Evolutionary conservation across 2,888 invertebrate species (phyloP).

Genomic region (Dastarcus helophoroides): DNA sequence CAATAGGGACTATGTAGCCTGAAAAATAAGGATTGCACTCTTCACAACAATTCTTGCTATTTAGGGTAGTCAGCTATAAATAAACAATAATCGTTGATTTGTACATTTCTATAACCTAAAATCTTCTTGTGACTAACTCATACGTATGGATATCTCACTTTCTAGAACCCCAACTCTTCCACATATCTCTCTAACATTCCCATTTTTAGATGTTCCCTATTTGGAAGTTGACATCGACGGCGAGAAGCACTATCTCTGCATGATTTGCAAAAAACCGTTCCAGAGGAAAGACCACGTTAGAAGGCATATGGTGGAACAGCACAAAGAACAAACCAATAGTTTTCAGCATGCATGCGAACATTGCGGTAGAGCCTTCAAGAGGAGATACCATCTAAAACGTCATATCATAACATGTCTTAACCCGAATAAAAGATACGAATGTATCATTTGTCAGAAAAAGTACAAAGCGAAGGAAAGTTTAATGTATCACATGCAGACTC

Average conservation of each 20-base stretch:
- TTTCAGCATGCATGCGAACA: conserved; percentile 10
- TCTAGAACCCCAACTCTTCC: no score
- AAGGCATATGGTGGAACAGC: conserved; percentile 12
- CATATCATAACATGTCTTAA: conserved; percentile 5
- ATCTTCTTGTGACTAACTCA: no score
- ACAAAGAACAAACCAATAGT: conserved; percentile 8
- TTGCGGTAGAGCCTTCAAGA: conserved; percentile 15
- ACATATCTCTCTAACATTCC: neutral
- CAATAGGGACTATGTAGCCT: no score
- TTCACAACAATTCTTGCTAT: no score
- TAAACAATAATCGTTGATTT: no score
- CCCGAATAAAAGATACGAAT: neutral
- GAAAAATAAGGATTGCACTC: no score
- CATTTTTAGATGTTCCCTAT: neutral
- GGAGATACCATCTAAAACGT: conserved; percentile 14
- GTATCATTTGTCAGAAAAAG: conserved; percentile 1
- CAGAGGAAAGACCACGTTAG: conserved; percentile 48
- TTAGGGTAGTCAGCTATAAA: no score
- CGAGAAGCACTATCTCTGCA: conserved; percentile 48
- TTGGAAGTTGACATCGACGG: neutral
- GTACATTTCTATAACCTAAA: no score
- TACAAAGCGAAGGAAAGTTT: neutral
- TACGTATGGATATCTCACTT: no score
- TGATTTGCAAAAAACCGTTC: conserved; percentile 50
- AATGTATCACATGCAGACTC: neutral